These are phyloP conservation scores for Drosophila bunnanda DNA, from an alignment of 2,888 invertebrate genomes.

Conservation along the genomic window DNA sequence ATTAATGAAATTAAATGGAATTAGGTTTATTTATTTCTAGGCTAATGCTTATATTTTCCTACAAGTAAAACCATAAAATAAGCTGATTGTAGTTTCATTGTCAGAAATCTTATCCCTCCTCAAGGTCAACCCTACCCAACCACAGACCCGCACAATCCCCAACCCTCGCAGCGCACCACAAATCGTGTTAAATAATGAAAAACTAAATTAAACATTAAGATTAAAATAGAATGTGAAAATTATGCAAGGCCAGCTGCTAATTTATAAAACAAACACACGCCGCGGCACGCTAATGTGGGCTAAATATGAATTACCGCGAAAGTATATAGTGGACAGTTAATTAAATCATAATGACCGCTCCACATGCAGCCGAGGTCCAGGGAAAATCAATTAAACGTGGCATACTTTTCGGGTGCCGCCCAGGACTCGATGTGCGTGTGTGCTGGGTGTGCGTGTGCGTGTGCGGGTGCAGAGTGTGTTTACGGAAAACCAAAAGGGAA, in stretches of 20 bases:
- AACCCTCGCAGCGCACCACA: constrained; percentile 36
- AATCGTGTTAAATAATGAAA: constrained; percentile 73
- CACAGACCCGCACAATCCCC: too few relatives aligned
- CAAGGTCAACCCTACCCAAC: constrained; percentile 56
- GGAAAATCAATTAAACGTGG: constrained; percentile 66
- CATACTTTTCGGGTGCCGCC: constrained; percentile 44
- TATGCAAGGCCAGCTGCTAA: constrained; percentile 64
- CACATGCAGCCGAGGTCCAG: constrained; percentile 59
- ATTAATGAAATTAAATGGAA: too few relatives aligned
- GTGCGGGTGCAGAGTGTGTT: constrained; percentile 4
- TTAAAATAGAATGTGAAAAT: constrained; percentile 73
- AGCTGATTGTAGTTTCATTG: too few relatives aligned
- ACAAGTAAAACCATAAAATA: too few relatives aligned
- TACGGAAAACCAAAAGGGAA: neutral
- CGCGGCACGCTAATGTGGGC: constrained; percentile 43
- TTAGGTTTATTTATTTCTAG: too few relatives aligned
- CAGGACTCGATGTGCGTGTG: neutral
- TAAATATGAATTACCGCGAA: constrained; percentile 76
- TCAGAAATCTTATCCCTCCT: neutral
- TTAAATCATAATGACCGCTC: constrained; percentile 75
- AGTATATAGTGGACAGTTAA: constrained; percentile 71
- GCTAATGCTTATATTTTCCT: too few relatives aligned
- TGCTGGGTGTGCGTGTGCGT: constrained; percentile 4
- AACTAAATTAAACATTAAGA: constrained; percentile 78
- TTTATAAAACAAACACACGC: constrained; percentile 67